Evolutionary conservation across 92 coral and sea anemone genomes (phyloP).

Genomic region (Montipora capitata): DNA sequence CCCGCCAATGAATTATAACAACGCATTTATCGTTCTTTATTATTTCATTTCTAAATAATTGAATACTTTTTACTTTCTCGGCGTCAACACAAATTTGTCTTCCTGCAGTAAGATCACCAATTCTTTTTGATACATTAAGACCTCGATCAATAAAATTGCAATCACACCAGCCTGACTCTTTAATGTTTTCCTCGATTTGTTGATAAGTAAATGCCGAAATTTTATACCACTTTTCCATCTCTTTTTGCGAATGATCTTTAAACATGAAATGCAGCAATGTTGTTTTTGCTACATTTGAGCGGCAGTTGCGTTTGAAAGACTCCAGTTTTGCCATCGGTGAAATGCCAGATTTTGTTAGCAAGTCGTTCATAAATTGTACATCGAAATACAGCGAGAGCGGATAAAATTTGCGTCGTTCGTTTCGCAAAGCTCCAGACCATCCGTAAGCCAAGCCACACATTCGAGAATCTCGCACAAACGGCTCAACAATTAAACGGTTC

Average conservation of each 20-base stretch:
- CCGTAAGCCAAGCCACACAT: constrained; percentile 97
- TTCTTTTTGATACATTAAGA: constrained; percentile 82
- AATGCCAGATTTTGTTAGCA: constrained; percentile 79
- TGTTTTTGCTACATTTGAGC: constrained; percentile 55
- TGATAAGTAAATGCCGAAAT: constrained; percentile 64
- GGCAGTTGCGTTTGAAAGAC: constrained; percentile 80
- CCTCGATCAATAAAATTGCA: constrained; percentile 93
- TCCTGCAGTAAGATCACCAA: constrained; percentile 78
- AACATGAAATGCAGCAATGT: constrained; percentile 91
- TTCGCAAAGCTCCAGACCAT: constrained; percentile 87
- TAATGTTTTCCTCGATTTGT: constrained; percentile 39
- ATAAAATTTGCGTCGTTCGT: constrained; percentile 82
- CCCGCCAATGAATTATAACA: constrained; percentile 94
- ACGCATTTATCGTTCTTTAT: constrained; percentile 80
- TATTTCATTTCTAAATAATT: constrained; percentile 75
- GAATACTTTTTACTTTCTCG: constrained; percentile 76
- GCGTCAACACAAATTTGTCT: constrained; percentile 95
- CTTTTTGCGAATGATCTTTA: constrained; percentile 71
- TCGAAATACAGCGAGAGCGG: constrained; percentile 91
- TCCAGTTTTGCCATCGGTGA: constrained; percentile 78
- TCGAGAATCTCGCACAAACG: constrained; percentile 97
- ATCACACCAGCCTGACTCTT: constrained; percentile 84
- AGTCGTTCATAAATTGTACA: constrained; percentile 80
- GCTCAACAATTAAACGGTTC: constrained; percentile 86
- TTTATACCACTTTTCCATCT: constrained; percentile 86